Conservation (phyloP, 2,888 invertebrate species). For the Zeuzera pyrina region DNA sequence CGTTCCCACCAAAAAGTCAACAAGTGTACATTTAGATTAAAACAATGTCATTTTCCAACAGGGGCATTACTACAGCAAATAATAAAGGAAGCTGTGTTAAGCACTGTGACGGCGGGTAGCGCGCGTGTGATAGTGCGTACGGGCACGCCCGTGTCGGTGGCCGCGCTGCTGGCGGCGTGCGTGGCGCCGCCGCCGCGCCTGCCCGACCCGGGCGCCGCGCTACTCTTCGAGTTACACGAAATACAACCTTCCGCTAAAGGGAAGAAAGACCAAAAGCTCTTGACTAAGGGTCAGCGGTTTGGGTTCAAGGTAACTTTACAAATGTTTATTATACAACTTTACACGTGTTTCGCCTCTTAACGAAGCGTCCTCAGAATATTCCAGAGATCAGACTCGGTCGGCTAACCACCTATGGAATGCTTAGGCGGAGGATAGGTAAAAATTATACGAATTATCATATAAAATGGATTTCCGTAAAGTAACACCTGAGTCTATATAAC, state of each 20-base stretch:
- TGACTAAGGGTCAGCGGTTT: constrained; percentile 52
- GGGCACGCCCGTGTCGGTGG: constrained; percentile 76
- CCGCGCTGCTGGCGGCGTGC: constrained; percentile 70
- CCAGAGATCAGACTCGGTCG: too few species aligned
- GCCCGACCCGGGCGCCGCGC: constrained; percentile 72
- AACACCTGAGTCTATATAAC: too few species aligned
- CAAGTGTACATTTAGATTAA: too few species aligned
- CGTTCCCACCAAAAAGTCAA: too few species aligned
- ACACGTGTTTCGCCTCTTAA: too few species aligned
- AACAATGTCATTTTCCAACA: too few species aligned
- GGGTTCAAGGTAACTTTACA: constrained; percentile 54
- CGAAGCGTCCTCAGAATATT: too few species aligned
- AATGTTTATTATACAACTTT: too few species aligned
- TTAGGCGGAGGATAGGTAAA: too few species aligned
- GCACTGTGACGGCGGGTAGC: constrained; percentile 25
- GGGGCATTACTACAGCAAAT: constrained; percentile 72
- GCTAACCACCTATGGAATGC: too few species aligned
- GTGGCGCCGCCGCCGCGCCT: constrained; percentile 70
- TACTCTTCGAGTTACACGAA: constrained; percentile 71
- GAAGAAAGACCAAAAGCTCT: constrained; percentile 42
- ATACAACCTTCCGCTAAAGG: constrained; percentile 32
- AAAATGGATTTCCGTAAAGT: too few species aligned
- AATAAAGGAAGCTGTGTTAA: constrained; percentile 59
- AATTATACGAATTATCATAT: too few species aligned
- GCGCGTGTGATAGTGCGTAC: constrained; percentile 68